Percentiles rank a stretch among this genome's conserved stretches.
Conservation (phyloP, 92 coral and sea anemone genomes). For the Micromussa lordhowensis region DNA sequence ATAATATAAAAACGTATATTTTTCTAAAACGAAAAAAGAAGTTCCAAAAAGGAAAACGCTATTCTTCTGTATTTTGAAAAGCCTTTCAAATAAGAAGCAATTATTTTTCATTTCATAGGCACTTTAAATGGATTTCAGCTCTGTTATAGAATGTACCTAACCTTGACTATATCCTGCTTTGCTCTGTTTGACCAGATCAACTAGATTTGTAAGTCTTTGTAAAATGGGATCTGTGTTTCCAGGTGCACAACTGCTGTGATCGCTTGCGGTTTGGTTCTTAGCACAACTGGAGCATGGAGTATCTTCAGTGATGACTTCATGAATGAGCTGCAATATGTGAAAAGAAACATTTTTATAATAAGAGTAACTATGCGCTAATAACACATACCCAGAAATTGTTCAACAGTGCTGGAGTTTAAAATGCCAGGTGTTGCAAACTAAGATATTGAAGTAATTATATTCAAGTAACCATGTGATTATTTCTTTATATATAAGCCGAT, state of each 20-base stretch:
- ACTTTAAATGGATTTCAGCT: not conserved
- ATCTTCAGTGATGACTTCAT: constrained; percentile 27
- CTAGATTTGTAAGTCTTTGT: constrained; percentile 13
- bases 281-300: not conserved
- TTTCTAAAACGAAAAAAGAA: no score
- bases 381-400: no score
- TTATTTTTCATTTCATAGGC: no score
- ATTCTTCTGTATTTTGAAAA: no score
- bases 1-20: no score
- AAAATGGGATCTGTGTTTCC: constrained; percentile 11
- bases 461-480: not conserved
- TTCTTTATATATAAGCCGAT: not conserved
- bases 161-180: not conserved
- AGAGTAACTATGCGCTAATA: no score
- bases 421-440: no score
- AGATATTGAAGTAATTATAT: no score
- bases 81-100: no score
- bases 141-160: not conserved
- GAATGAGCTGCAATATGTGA: constrained; percentile 15
- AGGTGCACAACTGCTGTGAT: not conserved
- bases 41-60: no score
- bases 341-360: not conserved
- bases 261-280: not conserved
- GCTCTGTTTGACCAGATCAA: constrained; percentile 16
- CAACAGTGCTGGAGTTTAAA: no score